Percentiles rank a stretch among this genome's conserved stretches.
phyloP scores from a whole-genome alignment of 2,888 invertebrate species.

The Osedax fenrisi region DNA sequence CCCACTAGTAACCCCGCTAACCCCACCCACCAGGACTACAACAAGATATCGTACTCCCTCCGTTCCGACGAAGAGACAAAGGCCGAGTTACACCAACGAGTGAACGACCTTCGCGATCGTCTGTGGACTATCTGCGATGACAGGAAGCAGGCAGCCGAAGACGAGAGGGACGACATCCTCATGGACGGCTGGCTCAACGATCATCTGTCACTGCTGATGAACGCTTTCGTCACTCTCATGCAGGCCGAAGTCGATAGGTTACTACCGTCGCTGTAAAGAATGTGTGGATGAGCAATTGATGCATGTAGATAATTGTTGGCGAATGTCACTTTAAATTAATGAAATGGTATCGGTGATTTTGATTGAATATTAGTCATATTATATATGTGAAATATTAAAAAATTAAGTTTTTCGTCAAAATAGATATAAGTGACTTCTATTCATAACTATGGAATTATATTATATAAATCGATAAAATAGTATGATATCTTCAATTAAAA shows the following conservation, averaged over 20 bases:
- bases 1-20: not conserved
- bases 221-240: slow-evolving; percentile 49
- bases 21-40: slow-evolving; percentile 42
- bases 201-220: slow-evolving; percentile 46
- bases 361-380: no score
- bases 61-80: slow-evolving; percentile 49
- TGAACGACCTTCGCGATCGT: slow-evolving; percentile 48
- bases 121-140: slow-evolving; percentile 50
- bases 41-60: slow-evolving; percentile 47
- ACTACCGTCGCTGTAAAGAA: no score
- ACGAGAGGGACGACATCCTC: slow-evolving; percentile 43
- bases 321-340: no score
- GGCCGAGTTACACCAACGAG: slow-evolving; percentile 48
- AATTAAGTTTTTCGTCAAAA: no score
- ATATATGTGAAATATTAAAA: no score
- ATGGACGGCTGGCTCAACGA: slow-evolving; percentile 50
- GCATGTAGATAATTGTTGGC: no score
- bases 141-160: slow-evolving; percentile 48
- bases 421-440: no score
- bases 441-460: no score
- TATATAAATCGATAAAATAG: no score
- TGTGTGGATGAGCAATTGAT: no score
- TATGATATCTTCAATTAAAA: no score
- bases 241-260: slow-evolving; percentile 45
- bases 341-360: no score